Percentiles rank a stretch among this genome's conserved stretches.
Evolutionary conservation across 1,140 invertebrate species (phyloP).

Genomic region (Aphaenogaster rudis): DNA sequence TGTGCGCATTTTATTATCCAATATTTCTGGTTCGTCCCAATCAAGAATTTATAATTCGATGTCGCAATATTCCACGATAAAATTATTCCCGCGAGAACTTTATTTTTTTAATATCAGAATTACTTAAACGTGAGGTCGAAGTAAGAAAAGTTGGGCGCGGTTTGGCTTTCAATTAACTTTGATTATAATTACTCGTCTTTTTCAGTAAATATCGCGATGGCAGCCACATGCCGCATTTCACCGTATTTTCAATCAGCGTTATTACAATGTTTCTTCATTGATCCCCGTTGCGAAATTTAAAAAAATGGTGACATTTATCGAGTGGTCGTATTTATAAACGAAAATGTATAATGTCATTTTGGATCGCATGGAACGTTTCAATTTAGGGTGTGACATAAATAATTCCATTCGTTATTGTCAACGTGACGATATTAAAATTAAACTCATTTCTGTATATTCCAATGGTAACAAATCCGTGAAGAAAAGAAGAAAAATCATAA

Average conservation of each 20-base stretch:
- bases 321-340: constrained; percentile 32
- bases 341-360: constrained; percentile 24
- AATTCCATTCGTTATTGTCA: not conserved
- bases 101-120: constrained; percentile 23
- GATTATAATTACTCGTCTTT: constrained; percentile 17
- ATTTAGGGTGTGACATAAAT: not conserved
- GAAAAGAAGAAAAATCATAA: not conserved
- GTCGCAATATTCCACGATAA: constrained; percentile 5
- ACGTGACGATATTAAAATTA: constrained; percentile 26
- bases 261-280: not conserved
- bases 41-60: constrained; percentile 21
- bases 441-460: not conserved
- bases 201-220: constrained; percentile 21
- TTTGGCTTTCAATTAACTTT: constrained; percentile 13
- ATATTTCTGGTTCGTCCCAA: not conserved
- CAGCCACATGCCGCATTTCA: not conserved
- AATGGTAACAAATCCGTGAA: not conserved
- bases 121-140: not conserved
- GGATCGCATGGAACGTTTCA: constrained; percentile 5
- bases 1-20: not conserved
- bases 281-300: constrained; percentile 35
- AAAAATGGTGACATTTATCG: constrained; percentile 39
- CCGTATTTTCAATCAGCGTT: constrained; percentile 18
- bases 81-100: constrained; percentile 1
- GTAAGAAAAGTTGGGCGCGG: not conserved